Evolutionary conservation across 1,140 invertebrate species (phyloP), one percentile per base, ranked within the genome.

Genomic region (Acyrthosiphon pisum): DNA sequence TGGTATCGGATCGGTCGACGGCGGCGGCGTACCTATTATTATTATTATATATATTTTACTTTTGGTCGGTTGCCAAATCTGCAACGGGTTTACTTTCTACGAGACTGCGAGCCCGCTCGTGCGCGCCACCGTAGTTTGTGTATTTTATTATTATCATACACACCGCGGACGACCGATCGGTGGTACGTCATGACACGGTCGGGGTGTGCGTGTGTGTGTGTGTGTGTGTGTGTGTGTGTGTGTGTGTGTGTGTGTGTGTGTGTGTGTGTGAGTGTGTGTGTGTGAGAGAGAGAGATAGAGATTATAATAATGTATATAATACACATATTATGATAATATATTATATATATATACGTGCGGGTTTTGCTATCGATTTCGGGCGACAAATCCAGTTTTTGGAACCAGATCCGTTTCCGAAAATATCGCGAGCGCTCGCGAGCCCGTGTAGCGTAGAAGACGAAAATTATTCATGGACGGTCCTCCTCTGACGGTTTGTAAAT

Each of bases 371-470:
- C 68, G 76, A 92, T 92, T 92, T 92, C 91, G 91, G 88, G 91
- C 46, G 91, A 92, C 91, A 92, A 92, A 92, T 92, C 91, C 60
- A 92, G 91, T 92, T 92, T 84, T 84, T 46, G 91, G 91, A 81
- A 92, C 91, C 91, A 92, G 91, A 92, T 92, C 91, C 91, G 91
- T 92, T 92, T 92, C 91, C 76, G 76, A 92, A 92, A 92, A 81
- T 50, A 92, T 92, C 68, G 91, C 90, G 41, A 37, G 30, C 44
- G 56, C 11, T 11, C 60, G 23, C 9, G 48, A 50, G 18, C 7
- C 37, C 37, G 46, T 48, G 30, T 8, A 20, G 48, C 18, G 84
- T 48, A 23, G 44, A 53, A 88, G 46, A 48, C 20, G 46, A 37
- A 88, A 35, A 88, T 88, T 88, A 88, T 88, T 88, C 87, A 53